Base-by-base conservation (phyloP, 1,140 invertebrate genomes). In the Habropoda laboriosa region DNA sequence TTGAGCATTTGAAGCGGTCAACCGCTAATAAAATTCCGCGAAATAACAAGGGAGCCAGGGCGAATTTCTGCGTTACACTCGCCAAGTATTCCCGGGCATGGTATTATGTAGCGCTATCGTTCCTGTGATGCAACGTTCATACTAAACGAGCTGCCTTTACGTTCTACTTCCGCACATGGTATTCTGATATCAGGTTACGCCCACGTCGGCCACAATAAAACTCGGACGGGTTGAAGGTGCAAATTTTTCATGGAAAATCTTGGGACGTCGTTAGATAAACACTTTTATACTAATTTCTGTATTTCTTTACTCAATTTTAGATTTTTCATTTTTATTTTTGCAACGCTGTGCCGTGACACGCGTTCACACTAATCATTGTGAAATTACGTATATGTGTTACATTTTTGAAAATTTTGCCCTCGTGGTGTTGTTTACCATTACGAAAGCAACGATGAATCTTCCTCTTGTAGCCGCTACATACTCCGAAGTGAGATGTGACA, bases 101-200 rank as follows among this genome's bases (percentile, higher is more conserved):
- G 42, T 47, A 76, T 80, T 76, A 68, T 68, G 79, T 35, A n/a
- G 21, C 47, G 45, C 61, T 80, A 76, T 80, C 79, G 63, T 80
- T 53, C 55, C 38, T 21, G 24, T 47, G 55, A 76, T 45, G 73
- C 61, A 76, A 76, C 73, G 72, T 73, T 81, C 79, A 61, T 83
- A 64, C 57, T 74, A 81, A 83, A 78, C 68, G 79, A 53, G 61
- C 53, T 58, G 63, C 68, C 79, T 81, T 77, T 67, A 70, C 74
- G 67, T 77, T 83, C 77, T 66, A 83, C 81, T 83, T 83, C 78
- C 83, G 72, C 49, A 55, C 66, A 58, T 38, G 73, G 66, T 70
- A 51, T 73, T 79, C 67, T 63, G 81, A 73, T 79, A 79, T 66
- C 57, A 51, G 66, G 57, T 80, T 80, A 60, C 68, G 78, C 67